Evolutionary conservation across 2,888 invertebrate species (phyloP).

Genomic region (Hyposoter didymator): DNA sequence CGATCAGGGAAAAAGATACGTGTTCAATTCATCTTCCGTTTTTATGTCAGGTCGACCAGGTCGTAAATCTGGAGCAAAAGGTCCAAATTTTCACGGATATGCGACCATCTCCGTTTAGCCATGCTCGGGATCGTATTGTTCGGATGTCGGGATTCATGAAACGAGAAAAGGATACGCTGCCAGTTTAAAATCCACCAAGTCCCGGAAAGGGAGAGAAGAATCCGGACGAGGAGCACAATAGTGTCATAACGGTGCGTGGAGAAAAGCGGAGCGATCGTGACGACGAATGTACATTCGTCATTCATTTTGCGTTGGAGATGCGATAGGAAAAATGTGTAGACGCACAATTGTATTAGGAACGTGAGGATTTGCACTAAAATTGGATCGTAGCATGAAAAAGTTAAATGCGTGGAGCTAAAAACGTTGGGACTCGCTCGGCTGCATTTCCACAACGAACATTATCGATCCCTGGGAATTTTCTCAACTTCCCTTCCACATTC

Average conservation of each 20-base stretch:
- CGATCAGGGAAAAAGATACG: background rate
- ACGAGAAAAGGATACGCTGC: slow-evolving; percentile 28
- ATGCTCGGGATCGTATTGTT: slow-evolving; percentile 7
- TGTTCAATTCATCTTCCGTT: background rate
- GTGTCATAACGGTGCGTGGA: slow-evolving; percentile 74
- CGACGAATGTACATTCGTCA: background rate
- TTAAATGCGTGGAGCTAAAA: background rate
- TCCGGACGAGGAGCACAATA: slow-evolving; percentile 72
- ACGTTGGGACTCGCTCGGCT: slow-evolving; percentile 44
- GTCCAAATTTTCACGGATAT: slow-evolving; percentile 79
- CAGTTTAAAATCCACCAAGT: slow-evolving; percentile 23
- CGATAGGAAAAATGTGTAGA: slow-evolving; percentile 71
- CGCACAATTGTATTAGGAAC: slow-evolving; percentile 4
- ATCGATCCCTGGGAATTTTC: background rate
- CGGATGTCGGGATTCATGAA: slow-evolving; percentile 17
- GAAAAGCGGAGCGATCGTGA: slow-evolving; percentile 72
- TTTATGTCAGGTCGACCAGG: background rate
- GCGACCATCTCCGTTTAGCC: slow-evolving; percentile 68
- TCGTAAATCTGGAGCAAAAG: slow-evolving; percentile 57
- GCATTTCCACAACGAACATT: slow-evolving; percentile 28
- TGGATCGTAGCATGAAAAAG: slow-evolving; percentile 71
- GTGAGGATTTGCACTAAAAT: slow-evolving; percentile 81
- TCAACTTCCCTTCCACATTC: background rate
- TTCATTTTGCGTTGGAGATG: background rate
- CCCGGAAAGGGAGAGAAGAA: background rate